Evolutionary conservation across 2,797 vertebrate genomes (phyloP).

Genomic region (Menidia menidia): DNA sequence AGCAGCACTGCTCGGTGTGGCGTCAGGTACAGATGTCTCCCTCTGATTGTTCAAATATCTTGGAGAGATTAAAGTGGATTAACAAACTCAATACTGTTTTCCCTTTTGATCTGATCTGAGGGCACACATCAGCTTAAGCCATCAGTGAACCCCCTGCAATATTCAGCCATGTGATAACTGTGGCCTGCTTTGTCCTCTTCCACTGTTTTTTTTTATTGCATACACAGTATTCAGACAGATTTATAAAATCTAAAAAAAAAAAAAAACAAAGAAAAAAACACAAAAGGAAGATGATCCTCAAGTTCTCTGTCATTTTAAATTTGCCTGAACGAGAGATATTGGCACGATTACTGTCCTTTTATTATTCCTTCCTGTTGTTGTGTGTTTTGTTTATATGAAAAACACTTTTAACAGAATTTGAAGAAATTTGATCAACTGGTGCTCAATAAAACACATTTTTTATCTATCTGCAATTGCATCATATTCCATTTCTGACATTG

Average conservation of each 20-base stretch:
- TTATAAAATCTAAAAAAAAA: too few relatives aligned
- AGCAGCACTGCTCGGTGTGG: constrained; percentile 48
- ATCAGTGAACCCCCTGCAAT: constrained; percentile 2
- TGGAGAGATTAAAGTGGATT: constrained; percentile 55
- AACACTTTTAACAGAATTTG: not conserved
- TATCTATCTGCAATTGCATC: not conserved
- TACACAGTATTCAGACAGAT: too few relatives aligned
- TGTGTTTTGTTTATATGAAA: too few relatives aligned
- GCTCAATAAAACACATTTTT: not conserved
- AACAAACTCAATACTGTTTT: constrained; percentile 40
- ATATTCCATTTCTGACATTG: not conserved
- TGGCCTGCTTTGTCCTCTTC: constrained; percentile 22
- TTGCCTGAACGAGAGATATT: too few relatives aligned
- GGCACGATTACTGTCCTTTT: too few relatives aligned
- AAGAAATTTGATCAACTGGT: not conserved
- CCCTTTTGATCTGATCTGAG: constrained; percentile 27
- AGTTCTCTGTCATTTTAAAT: too few relatives aligned
- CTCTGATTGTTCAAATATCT: constrained; percentile 45
- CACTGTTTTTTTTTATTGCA: too few relatives aligned
- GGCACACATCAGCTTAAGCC: constrained; percentile 13
- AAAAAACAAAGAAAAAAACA: too few relatives aligned
- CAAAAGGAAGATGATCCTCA: too few relatives aligned
- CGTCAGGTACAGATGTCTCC: constrained; percentile 54
- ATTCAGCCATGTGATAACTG: constrained; percentile 9
- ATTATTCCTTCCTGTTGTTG: too few relatives aligned